Base-by-base conservation (phyloP, 2,113 vertebrate genomes). In the Chrysemys picta region DNA sequence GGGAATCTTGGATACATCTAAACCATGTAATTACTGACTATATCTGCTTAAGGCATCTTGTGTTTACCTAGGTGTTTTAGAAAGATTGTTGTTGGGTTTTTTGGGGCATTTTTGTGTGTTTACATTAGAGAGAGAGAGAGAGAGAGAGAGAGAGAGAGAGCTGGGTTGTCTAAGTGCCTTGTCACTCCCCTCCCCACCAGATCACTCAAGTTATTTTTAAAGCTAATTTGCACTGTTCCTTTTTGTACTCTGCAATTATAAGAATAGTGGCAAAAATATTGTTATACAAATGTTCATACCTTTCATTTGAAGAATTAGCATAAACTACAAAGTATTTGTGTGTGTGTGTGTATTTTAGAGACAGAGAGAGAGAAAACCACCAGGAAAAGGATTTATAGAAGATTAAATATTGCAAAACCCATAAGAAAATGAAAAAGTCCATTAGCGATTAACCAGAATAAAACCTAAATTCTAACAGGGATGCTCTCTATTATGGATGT, bases 11-110 rank as follows among this genome's bases (percentile, higher is more conserved):
- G 95, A 95, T 92, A 85, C 96, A 96, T 96, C 91, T 94, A 90
- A 83, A 96, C 93, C 95, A 95, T 96, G 96, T 93, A 96, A 97
- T 96, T 96, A 95, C 93, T 80, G 91, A 90, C 92, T 94, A 94
- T 94, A 95, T 95, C 96, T 96, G 96, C 95, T 89, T 92, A 85
- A 91, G 80, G 92, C 69, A 65, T 95, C 96, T 96, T 94, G 75
- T 93, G 91, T 78, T 96, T 96, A 96, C 96, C 96, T 96, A 96
- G 93, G 92, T 85, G 92, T 96, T 95, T 95, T 95, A 95, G 92
- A 96, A 97, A 80, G 52, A 93, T 69, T 45, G 42, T 45, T 45
- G 42, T 45, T 45, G 42, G 5, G 8, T 89, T 91, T 89, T 97
- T 97, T 42, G 42, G 94, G 96, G 94, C 91, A 93, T 93, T 94